Percentiles rank a stretch among this genome's conserved stretches.
Conservation (phyloP, 1,140 invertebrate genomes). For the Drosophila melanogaster region DNA sequence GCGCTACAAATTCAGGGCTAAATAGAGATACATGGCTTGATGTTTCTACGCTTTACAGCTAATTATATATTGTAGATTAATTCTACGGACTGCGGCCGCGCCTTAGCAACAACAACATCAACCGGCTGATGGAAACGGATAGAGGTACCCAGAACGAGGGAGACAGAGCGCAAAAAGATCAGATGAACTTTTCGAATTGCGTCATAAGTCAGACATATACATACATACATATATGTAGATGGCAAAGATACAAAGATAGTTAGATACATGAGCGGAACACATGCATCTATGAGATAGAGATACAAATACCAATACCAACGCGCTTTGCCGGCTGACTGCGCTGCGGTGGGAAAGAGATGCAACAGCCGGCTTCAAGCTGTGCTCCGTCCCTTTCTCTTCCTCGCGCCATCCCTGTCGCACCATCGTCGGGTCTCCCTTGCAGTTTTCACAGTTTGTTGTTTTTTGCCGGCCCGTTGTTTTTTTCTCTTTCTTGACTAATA, state of each 20-base stretch:
- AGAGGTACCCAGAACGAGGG: background rate
- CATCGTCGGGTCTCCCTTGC: conserved; percentile 61
- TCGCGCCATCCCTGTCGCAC: conserved; percentile 18
- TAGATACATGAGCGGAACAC: conserved; percentile 59
- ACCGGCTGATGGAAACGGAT: background rate
- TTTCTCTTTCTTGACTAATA: conserved; percentile 54
- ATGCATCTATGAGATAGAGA: conserved; percentile 51
- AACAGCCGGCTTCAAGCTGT: conserved; percentile 56
- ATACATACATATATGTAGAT: conserved; percentile 40
- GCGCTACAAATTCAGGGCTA: conserved; percentile 68
- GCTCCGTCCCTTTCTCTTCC: conserved; percentile 23
- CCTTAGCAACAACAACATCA: conserved; percentile 16
- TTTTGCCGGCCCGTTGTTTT: conserved; percentile 19
- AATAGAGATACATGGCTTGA: conserved; percentile 51
- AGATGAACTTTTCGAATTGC: conserved; percentile 69
- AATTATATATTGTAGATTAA: conserved; percentile 76
- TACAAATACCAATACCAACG: background rate
- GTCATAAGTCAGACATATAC: conserved; percentile 62
- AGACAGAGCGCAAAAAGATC: conserved; percentile 27
- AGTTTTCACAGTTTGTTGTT: conserved; percentile 13
- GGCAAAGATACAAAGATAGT: conserved; percentile 63
- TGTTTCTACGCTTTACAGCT: conserved; percentile 50
- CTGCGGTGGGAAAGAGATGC: conserved; percentile 21
- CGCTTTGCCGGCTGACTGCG: conserved; percentile 59
- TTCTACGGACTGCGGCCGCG: conserved; percentile 43